These are phyloP conservation scores for Canis aureus DNA, from an alignment of 2,113 vertebrate species.

Conservation along the genomic window DNA sequence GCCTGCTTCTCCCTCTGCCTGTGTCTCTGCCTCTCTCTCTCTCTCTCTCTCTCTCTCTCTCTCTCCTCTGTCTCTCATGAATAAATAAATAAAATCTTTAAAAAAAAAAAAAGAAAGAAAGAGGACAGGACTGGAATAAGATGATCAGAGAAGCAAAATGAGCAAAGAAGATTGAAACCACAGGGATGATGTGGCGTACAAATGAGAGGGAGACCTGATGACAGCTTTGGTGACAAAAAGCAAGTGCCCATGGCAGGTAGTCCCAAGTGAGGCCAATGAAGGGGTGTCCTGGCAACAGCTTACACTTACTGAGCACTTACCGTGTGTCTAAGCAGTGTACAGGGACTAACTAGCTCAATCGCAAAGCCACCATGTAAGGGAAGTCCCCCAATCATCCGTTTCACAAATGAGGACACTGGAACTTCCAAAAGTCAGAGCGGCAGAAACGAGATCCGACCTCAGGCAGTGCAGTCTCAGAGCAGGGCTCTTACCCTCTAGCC, in stretches of 20 bases:
- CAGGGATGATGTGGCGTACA: rapidly evolving
- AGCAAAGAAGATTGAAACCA: not conserved
- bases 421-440: not conserved
- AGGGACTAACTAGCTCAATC: not conserved
- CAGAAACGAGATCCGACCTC: not conserved
- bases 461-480: too few relatives aligned
- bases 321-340: not conserved
- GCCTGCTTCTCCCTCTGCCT: not conserved
- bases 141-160: not conserved
- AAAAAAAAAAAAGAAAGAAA: not conserved
- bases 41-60: not conserved
- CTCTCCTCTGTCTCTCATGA: not conserved
- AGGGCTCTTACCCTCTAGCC: not conserved
- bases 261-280: not conserved
- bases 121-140: not conserved
- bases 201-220: rapidly evolving
- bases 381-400: not conserved
- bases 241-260: rapidly evolving
- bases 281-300: not conserved
- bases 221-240: not conserved
- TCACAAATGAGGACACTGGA: not conserved
- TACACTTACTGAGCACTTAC: not conserved
- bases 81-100: not conserved
- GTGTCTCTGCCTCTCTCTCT: not conserved
- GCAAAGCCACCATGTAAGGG: rapidly evolving